phyloP scores from a whole-genome alignment of 2,888 invertebrate genomes.

The Sinotaia quadrata region DNA sequence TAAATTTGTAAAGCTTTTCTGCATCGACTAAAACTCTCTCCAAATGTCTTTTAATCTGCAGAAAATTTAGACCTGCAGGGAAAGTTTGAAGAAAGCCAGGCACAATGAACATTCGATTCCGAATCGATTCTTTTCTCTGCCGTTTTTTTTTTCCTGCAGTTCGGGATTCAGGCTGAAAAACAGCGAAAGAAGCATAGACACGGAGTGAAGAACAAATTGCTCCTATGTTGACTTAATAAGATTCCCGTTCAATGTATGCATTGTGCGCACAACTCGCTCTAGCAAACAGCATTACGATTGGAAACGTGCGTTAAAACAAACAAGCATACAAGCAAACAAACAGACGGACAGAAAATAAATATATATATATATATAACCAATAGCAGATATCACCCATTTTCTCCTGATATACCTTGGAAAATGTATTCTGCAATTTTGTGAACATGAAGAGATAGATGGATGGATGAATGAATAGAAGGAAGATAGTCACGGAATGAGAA shows the following conservation, averaged over 20 bases:
- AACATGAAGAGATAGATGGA: background rate
- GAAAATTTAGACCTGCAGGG: background rate
- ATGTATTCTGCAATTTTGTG: no score
- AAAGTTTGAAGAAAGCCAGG: background rate
- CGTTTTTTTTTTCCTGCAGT: background rate
- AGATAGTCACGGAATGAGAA: background rate
- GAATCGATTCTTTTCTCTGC: slow-evolving; percentile 2
- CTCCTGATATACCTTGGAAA: no score
- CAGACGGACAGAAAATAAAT: no score
- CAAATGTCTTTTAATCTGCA: background rate
- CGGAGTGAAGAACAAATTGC: slow-evolving; percentile 23
- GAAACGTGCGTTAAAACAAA: no score
- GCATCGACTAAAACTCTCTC: slow-evolving; percentile 1
- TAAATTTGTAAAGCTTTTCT: slow-evolving; percentile 20
- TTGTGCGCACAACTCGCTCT: background rate
- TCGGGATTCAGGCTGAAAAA: background rate
- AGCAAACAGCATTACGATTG: slow-evolving; percentile 1
- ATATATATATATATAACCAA: no score
- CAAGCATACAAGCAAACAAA: no score
- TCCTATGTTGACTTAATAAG: slow-evolving; percentile 18
- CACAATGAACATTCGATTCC: slow-evolving; percentile 10
- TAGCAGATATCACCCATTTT: no score
- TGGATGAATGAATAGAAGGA: background rate
- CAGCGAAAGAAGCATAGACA: no score
- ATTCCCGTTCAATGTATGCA: background rate